Percentiles rank a stretch among this genome's conserved stretches.
Evolutionary conservation across 1,140 invertebrate species (phyloP).

Genomic region (Pogonognathellus flavescens): DNA sequence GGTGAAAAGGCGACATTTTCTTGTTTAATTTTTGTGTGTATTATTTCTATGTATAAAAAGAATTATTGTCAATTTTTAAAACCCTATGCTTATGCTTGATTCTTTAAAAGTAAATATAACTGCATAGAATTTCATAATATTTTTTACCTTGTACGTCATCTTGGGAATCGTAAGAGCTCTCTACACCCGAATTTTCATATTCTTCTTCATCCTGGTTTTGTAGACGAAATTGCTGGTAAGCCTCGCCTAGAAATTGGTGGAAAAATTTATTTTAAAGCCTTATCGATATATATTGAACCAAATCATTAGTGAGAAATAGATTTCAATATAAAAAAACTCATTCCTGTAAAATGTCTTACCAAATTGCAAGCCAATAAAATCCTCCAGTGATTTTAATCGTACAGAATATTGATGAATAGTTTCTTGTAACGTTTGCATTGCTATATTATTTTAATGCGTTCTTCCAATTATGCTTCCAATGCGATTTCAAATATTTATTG

Average conservation of each 20-base stretch:
- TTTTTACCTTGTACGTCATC: not conserved
- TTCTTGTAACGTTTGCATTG: not conserved
- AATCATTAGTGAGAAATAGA: no score
- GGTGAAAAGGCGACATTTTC: not conserved
- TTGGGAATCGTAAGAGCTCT: not conserved
- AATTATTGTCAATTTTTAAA: no score
- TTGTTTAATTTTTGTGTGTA: not conserved
- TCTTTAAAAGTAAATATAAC: no score
- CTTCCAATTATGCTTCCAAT: no score
- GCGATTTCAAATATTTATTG: no score
- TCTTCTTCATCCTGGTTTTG: not conserved
- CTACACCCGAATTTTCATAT: not conserved
- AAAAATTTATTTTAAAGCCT: not conserved
- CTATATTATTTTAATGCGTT: no score
- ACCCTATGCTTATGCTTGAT: no score
- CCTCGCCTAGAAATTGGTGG: no score
- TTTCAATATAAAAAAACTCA: not conserved
- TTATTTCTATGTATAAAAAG: not conserved
- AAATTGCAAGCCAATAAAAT: constrained; percentile 10
- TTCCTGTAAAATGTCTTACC: not conserved
- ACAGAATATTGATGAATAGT: not conserved
- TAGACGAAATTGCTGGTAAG: not conserved
- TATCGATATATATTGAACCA: no score
- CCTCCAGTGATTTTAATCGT: not conserved
- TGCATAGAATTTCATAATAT: not conserved